Conservation (phyloP, 2,888 invertebrate genomes). For the Polyommatus icarus region DNA sequence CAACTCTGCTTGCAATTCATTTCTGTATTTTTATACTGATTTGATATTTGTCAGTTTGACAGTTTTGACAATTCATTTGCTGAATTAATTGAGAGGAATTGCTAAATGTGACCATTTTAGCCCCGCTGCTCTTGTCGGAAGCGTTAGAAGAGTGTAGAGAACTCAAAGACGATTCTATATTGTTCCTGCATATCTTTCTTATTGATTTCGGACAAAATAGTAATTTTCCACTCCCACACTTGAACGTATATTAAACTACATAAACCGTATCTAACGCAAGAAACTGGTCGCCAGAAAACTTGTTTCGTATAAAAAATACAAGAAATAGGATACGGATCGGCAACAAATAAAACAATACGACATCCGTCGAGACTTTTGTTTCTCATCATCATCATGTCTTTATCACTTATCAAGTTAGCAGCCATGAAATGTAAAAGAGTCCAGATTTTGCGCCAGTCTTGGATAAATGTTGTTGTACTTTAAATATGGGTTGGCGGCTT, state of each 20-base stretch:
- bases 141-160: background rate
- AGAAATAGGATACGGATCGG: constrained; percentile 33
- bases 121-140: background rate
- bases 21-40: too few species aligned
- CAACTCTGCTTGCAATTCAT: too few species aligned
- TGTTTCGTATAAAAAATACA: constrained; percentile 33
- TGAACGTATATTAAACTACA: constrained; percentile 27
- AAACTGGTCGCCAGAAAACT: constrained; percentile 34
- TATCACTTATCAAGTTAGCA: background rate
- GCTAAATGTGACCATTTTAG: too few species aligned
- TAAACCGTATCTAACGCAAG: constrained; percentile 33
- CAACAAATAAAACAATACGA: constrained; percentile 32
- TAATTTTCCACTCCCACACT: background rate
- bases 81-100: too few species aligned
- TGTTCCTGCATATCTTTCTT: background rate
- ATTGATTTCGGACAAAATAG: background rate
- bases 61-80: too few species aligned
- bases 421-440: too few species aligned
- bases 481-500: too few species aligned
- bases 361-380: constrained; percentile 32
- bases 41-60: too few species aligned
- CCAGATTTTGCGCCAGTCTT: too few species aligned
- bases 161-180: background rate
- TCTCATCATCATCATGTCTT: constrained; percentile 21
- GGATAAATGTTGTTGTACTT: too few species aligned